A percentile compares a stretch with the other conserved stretches of the same genome.
Conservation (phyloP, 2,888 invertebrate species). For the Cephonodes hylas region DNA sequence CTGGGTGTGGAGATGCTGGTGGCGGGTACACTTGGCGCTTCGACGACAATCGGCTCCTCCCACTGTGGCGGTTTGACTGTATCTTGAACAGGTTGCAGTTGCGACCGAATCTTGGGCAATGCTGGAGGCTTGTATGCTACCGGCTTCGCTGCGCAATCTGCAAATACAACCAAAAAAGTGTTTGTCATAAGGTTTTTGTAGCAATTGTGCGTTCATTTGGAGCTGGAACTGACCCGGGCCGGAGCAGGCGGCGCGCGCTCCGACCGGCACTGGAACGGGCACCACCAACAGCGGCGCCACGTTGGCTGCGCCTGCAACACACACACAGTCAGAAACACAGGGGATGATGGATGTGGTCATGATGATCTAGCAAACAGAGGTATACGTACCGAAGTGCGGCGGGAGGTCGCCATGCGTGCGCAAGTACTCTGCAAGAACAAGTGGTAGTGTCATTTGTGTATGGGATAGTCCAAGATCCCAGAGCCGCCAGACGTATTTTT, state of each 20-base stretch:
- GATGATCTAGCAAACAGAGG: constrained; percentile 31
- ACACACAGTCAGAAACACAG: constrained; percentile 23
- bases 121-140: no score
- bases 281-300: constrained; percentile 45
- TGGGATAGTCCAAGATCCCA: no score
- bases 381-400: constrained; percentile 13
- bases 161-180: neutral
- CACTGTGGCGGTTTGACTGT: no score
- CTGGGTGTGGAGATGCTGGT: no score
- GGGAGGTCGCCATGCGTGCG: constrained; percentile 16
- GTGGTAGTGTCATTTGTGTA: neutral
- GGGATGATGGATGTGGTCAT: constrained; percentile 30
- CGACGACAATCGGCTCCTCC: no score
- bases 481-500: no score
- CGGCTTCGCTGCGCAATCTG: neutral
- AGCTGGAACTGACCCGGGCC: neutral
- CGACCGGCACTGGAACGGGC: constrained; percentile 44
- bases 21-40: no score
- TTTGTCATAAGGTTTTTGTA: neutral
- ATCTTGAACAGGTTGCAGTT: no score
- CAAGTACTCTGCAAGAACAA: constrained; percentile 30
- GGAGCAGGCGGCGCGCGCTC: neutral
- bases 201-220: neutral
- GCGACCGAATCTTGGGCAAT: no score
- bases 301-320: constrained; percentile 21